Conservation (phyloP, 2,113 vertebrate species). For the Mesitornis unicolor region DNA sequence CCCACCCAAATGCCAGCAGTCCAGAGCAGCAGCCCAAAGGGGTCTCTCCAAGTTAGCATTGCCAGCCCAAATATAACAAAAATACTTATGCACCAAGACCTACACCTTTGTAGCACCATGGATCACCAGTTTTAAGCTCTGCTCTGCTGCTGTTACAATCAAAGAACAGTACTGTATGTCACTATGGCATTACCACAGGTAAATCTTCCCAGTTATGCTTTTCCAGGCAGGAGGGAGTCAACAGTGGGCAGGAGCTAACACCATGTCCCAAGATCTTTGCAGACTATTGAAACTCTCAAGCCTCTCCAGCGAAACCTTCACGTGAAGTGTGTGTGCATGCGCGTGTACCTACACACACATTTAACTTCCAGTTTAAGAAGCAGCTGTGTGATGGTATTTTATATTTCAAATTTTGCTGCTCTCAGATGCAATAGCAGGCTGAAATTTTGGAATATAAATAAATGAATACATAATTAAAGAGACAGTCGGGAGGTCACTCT, state of each 20-base stretch:
- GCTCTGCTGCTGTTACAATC: background rate
- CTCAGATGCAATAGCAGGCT: background rate
- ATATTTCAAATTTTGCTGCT: background rate
- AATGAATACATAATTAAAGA: background rate
- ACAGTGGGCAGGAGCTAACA: background rate
- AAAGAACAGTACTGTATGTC: background rate
- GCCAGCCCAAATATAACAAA: background rate
- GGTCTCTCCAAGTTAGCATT: background rate
- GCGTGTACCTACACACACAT: fast-evolving
- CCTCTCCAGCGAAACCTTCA: background rate
- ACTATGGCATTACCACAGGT: background rate
- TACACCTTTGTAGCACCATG: background rate
- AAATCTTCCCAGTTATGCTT: background rate
- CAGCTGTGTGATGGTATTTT: background rate
- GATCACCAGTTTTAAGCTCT: too few relatives aligned
- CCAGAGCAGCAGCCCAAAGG: background rate
- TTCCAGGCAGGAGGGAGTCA: background rate
- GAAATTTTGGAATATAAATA: background rate
- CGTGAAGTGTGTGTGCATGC: fast-evolving
- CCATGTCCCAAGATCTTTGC: fast-evolving
- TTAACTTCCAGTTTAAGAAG: background rate
- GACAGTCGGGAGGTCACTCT: background rate
- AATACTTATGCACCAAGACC: background rate
- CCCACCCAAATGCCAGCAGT: fast-evolving
- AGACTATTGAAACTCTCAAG: fast-evolving